Evolutionary conservation across 2,888 invertebrate genomes (phyloP).

Genomic region (Apamea monoglypha): DNA sequence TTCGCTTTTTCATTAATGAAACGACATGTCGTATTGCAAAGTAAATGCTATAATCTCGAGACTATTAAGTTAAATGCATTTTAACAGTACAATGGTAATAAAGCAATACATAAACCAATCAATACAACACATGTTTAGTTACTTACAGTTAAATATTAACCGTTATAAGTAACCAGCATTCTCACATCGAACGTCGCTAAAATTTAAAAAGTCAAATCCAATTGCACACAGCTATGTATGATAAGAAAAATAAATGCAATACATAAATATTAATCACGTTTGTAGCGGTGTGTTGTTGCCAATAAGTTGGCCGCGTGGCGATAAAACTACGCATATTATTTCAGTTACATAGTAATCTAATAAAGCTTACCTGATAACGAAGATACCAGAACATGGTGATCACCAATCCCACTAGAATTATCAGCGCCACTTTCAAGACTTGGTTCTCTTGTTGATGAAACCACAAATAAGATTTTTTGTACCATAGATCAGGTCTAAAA

Average conservation of each 20-base stretch:
- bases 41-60: not conserved
- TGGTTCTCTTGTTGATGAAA: conserved; percentile 94
- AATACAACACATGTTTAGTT: not conserved
- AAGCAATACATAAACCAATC: not conserved
- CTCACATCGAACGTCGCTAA: conserved; percentile 16
- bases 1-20: conserved; percentile 1
- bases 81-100: not conserved
- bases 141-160: not conserved
- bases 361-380: conserved; percentile 91
- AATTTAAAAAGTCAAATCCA: conserved; percentile 30
- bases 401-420: conserved; percentile 92
- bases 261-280: conserved; percentile 62
- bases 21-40: not conserved
- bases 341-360: conserved; percentile 29
- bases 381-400: conserved; percentile 94
- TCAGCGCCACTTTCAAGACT: conserved; percentile 92
- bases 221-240: conserved; percentile 22
- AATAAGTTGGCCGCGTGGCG: conserved; percentile 53
- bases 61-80: not conserved
- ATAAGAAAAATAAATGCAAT: conserved; percentile 57
- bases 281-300: conserved; percentile 50
- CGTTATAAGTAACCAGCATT: conserved; percentile 8
- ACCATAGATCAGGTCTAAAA: conserved; percentile 84
- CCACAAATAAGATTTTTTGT: conserved; percentile 90
- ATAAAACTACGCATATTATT: conserved; percentile 43